Conservation (phyloP, 2,888 invertebrate genomes). For the Coelogynopora nodosa region DNA sequence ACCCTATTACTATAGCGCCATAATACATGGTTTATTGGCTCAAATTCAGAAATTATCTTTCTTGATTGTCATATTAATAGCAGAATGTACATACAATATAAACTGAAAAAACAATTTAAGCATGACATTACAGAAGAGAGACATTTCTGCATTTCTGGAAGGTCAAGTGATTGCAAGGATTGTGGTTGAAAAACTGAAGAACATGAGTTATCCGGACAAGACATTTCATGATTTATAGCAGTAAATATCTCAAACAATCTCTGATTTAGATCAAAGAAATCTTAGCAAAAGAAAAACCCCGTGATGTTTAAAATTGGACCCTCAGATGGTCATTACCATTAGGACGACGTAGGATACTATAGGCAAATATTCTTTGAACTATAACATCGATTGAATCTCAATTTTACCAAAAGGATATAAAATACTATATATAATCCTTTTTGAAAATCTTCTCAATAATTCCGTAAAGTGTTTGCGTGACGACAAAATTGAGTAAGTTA, state of each 20-base stretch:
- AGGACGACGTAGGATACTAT: too few relatives aligned
- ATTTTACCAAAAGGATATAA: too few relatives aligned
- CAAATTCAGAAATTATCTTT: too few relatives aligned
- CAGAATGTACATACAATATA: too few relatives aligned
- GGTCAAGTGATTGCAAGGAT: neutral
- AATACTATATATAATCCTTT: neutral
- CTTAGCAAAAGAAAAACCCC: too few relatives aligned
- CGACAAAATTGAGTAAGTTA: neutral
- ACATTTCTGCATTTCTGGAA: neutral
- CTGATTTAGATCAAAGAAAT: neutral
- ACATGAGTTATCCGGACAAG: neutral
- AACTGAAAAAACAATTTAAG: neutral
- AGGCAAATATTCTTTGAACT: too few relatives aligned
- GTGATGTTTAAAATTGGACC: too few relatives aligned
- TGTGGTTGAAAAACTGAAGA: neutral
- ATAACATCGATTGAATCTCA: too few relatives aligned
- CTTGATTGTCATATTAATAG: too few relatives aligned
- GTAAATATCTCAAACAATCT: neutral
- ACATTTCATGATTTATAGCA: neutral
- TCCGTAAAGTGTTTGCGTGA: neutral
- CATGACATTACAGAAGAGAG: neutral
- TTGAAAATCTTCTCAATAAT: too few relatives aligned
- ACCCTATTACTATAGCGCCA: neutral
- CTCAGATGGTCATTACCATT: too few relatives aligned
- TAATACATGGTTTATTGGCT: neutral